Percentiles rank a stretch among this genome's conserved stretches.
Evolutionary conservation across 2,797 vertebrate species (phyloP).

Genomic region (Heterohyrax brucei): DNA sequence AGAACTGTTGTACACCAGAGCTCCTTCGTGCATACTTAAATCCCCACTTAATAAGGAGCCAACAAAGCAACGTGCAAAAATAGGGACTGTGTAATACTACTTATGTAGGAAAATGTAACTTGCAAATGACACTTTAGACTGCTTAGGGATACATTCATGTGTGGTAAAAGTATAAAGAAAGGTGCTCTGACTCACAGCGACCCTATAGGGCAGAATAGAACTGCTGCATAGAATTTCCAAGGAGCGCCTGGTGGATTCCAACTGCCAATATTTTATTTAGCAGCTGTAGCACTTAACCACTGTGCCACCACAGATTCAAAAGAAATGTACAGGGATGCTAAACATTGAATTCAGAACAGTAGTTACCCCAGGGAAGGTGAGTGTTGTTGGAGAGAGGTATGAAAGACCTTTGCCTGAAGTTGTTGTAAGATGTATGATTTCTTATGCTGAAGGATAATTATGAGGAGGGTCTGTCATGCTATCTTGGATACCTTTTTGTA

Average conservation of each 20-base stretch:
- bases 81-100: neutral
- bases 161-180: neutral
- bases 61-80: too few relatives aligned
- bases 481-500: neutral
- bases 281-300: too few relatives aligned
- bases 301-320: too few relatives aligned
- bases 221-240: too few relatives aligned
- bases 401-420: neutral
- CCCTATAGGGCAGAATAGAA: too few relatives aligned
- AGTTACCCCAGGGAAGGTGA: fast-evolving
- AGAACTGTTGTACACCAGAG: neutral
- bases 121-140: fast-evolving
- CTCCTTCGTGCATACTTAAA: neutral
- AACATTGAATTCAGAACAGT: neutral
- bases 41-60: neutral
- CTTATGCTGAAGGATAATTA: neutral
- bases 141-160: neutral
- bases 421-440: neutral
- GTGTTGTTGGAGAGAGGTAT: fast-evolving
- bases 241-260: too few relatives aligned
- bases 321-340: neutral
- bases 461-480: neutral
- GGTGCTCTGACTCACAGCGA: too few relatives aligned
- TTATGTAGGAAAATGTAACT: neutral
- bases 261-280: too few relatives aligned